A percentile compares a stretch with the other conserved stretches of the same genome.
phyloP scores from a whole-genome alignment of 64 coral and sea anemone species.

The Acropora yongei region DNA sequence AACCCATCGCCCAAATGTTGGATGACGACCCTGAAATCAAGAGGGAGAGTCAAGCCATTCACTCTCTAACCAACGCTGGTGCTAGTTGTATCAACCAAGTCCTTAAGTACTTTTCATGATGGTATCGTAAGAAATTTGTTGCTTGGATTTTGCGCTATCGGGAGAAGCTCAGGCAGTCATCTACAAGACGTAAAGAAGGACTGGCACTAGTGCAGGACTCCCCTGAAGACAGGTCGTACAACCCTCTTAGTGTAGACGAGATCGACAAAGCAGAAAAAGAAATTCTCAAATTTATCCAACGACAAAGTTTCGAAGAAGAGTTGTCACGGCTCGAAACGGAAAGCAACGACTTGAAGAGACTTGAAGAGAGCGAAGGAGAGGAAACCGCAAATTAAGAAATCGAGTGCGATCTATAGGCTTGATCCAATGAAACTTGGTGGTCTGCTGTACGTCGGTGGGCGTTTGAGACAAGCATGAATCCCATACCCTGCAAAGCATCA shows the following conservation, averaged over 20 bases:
- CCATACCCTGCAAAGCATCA: slow-evolving; percentile 46
- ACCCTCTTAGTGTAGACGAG: not conserved
- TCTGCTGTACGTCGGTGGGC: no score
- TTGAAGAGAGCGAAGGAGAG: not conserved
- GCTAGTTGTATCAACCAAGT: not conserved
- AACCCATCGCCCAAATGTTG: not conserved
- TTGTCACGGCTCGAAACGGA: no score
- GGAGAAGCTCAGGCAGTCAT: not conserved
- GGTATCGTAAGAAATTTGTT: slow-evolving; percentile 34
- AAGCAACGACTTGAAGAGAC: not conserved
- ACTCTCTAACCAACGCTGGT: not conserved
- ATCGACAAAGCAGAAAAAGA: no score
- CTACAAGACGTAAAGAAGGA: not conserved
- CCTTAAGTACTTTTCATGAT: slow-evolving; percentile 3
- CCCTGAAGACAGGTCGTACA: not conserved
- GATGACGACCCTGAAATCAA: no score
- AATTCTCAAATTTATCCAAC: no score
- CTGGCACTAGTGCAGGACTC: not conserved
- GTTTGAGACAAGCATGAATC: no score
- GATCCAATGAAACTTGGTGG: no score
- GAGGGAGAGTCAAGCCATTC: not conserved
- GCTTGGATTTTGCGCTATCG: slow-evolving; percentile 25
- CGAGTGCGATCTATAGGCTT: no score
- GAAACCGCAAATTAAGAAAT: not conserved
- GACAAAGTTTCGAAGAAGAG: no score